Percentiles rank a stretch among this genome's conserved stretches.
phyloP scores from a whole-genome alignment of 2,113 vertebrate species.

The Columba livia region DNA sequence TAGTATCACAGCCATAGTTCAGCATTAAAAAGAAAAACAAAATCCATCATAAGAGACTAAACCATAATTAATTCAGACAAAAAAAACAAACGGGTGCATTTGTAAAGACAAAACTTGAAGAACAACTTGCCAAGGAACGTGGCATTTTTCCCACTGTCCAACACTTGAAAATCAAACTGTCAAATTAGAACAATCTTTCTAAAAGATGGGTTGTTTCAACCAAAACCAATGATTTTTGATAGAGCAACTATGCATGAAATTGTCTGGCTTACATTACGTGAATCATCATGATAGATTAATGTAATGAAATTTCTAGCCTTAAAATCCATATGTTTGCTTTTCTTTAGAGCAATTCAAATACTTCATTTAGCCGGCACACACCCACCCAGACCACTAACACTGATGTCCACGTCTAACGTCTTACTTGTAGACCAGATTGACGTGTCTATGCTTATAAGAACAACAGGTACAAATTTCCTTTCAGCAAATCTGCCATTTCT shows the following conservation, averaged over 20 bases:
- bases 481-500: not conserved
- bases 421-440: not conserved
- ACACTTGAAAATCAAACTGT: conserved; percentile 19
- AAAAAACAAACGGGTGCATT: not conserved
- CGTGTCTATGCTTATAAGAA: not conserved
- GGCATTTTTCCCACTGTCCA: not conserved
- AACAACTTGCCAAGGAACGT: not conserved
- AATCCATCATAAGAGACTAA: not conserved
- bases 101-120: not conserved
- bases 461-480: not conserved
- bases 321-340: conserved; percentile 37
- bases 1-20: not conserved
- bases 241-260: conserved; percentile 5
- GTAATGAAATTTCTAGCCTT: conserved; percentile 2
- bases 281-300: not conserved
- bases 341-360: not conserved
- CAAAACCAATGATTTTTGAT: conserved; percentile 23
- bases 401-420: not conserved
- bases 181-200: conserved; percentile 35
- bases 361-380: not conserved
- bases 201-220: not conserved
- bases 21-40: not conserved
- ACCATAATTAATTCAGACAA: not conserved
- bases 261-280: conserved; percentile 21
- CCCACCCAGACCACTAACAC: not conserved